Evolutionary conservation across 2,113 vertebrate species (phyloP).

Genomic region (Varanus salvator): DNA sequence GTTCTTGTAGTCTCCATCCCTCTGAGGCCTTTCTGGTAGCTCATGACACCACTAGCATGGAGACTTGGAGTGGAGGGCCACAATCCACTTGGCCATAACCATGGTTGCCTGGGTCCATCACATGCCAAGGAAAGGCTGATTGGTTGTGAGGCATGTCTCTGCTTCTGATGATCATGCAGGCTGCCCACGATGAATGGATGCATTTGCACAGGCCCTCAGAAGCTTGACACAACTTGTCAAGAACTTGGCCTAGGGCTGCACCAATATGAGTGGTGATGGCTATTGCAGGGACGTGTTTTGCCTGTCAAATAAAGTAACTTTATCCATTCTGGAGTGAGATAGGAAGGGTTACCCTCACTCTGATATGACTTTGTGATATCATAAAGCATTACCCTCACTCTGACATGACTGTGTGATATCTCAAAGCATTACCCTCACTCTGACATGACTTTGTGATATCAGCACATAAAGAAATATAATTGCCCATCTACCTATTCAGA

Average conservation of each 20-base stretch:
- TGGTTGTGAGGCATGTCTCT: too few relatives aligned
- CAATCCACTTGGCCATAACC: background rate
- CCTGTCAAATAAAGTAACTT: too few relatives aligned
- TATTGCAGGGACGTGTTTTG: too few relatives aligned
- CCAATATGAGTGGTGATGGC: background rate
- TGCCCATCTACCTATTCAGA: background rate
- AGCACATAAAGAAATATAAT: background rate
- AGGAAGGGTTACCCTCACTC: background rate
- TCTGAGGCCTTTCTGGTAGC: background rate
- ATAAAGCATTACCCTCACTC: too few relatives aligned
- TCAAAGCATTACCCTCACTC: background rate
- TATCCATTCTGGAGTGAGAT: too few relatives aligned
- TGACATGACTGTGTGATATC: too few relatives aligned
- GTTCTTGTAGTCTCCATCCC: background rate
- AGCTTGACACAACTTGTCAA: background rate
- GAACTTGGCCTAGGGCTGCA: background rate
- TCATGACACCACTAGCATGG: background rate
- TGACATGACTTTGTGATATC: background rate
- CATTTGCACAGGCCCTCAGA: background rate
- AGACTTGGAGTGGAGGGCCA: background rate
- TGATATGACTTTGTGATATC: background rate
- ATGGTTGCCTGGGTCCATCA: too few relatives aligned
- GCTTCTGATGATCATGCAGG: too few relatives aligned
- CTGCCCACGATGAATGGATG: background rate
- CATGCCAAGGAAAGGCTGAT: background rate